phyloP scores from a whole-genome alignment of 2,888 invertebrate genomes.

The Ophonus ardosiacus region DNA sequence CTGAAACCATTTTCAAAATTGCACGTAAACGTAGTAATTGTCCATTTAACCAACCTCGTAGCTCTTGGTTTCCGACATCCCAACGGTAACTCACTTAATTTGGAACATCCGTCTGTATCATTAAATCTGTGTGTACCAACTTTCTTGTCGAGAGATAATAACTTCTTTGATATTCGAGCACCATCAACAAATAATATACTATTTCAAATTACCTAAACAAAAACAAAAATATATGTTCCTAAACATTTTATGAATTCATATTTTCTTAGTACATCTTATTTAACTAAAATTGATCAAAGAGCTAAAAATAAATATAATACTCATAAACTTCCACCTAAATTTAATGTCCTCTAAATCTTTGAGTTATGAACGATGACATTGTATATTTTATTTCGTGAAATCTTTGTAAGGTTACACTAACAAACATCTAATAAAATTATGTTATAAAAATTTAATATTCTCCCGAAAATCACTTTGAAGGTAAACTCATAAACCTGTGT shows the following conservation, averaged over 20 bases:
- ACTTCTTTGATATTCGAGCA: no score
- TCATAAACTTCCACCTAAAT: neutral
- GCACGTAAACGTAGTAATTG: no score
- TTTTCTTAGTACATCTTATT: neutral
- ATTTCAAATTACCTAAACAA: no score
- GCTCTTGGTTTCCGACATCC: no score
- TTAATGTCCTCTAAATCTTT: neutral
- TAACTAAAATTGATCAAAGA: neutral
- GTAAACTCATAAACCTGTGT: neutral
- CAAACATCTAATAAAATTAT: neutral
- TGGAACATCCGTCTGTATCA: no score
- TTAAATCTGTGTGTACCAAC: no score
- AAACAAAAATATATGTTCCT: no score
- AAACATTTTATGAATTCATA: neutral
- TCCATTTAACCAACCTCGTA: no score
- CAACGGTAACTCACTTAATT: no score
- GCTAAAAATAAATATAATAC: neutral
- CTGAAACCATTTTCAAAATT: no score
- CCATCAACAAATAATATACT: no score
- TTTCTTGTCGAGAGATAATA: no score
- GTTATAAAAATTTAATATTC: neutral
- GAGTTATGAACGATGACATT: neutral
- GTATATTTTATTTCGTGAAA: neutral
- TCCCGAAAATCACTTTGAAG: neutral
- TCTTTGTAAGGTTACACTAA: neutral